Evolutionary conservation across 1,140 invertebrate species (phyloP), one percentile per base, ranked within the genome.

Genomic region (Brachionus plicatilis): DNA sequence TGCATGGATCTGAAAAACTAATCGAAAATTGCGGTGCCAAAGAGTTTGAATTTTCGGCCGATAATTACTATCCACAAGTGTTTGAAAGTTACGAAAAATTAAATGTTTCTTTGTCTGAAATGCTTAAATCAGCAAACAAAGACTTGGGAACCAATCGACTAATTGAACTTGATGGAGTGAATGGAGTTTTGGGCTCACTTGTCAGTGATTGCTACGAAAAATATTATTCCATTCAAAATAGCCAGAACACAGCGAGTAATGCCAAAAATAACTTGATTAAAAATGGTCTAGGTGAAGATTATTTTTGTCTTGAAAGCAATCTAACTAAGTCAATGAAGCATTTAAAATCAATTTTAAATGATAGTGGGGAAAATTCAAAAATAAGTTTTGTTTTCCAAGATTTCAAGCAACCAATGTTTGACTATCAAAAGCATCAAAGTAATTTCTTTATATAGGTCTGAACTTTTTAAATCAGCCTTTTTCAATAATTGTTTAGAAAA

Each of bases 31-130:
- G 79, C 45, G 27, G 45, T 14, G 37, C 41, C 14, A 65, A 65
- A 60, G 65, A 82, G 17, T 82, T 82, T 41, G 20, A 65, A 24
- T 82, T 65, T 47, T 41, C 24, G 41, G 29, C 79, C 5, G 53
- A 82, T 20, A 82, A 82, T 24, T 82, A 37, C 7, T 82, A 65
- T 82, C 79, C 79, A 14, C 53, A 60, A 41, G 27, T 82, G 8
- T 82, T 65, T 65, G 79, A 82, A 47, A 47, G 20, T 27, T 82
- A 82, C 14, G 53, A 68, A 68, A 82, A 82, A 45, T 82, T 82
- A 17, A 82, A 82, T n/a, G 24, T 33, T 27, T 14, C 37, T 11
- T 47, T 65, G 27, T 53, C 12, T 1, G 8, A 17, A 60, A 82
- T 82, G 79, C 33, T 82, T 3, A 27, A 41, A 65, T 17, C 9